Evolutionary conservation across 2,797 vertebrate species (phyloP), one percentile per base, ranked within the genome.

Genomic region (Parambassis ranga): DNA sequence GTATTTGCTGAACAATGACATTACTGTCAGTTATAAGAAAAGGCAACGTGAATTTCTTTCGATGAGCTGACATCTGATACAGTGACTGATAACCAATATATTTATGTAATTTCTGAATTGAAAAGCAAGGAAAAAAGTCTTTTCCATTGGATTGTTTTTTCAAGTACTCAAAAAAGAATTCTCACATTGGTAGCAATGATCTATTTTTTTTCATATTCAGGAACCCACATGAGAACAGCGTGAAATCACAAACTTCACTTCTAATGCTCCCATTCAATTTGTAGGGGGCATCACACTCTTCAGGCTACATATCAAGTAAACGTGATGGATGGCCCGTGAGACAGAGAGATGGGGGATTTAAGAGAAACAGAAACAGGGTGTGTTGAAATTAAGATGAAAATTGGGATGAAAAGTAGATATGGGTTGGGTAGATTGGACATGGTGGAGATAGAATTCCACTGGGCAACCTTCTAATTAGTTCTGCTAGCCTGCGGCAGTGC

Each of bases 381-480:
- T 81, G 76, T 85, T 82, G 71, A 85, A 90, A 91, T 90, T 85
- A 86, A 77, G 74, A 70, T 73, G 69, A 83, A 89, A 91, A 84
- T 85, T 84, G 76, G 74, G 70, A 64, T 77, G 59, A 75, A 77
- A 81, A 48, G 52, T 59, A 63, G 43, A 81, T 86, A 82, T 46
- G 68, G 58, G 76, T 46, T 58, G 36, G 28, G 49, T 69, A 71
- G 52, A 68, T 82, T 83, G 86, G 79, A 84, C 62, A 83, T 30
- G 73, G 71, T 65, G 83, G 69, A 83, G 71, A 69, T 81, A 71
- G 83, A 90, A 92, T 92, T 92, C 92, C 91, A 76, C 74, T 68
- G 90, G 90, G 91, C 82, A 81, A 90, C 78, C 86, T 87, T 86
- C 90, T 92, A 93, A 93, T 94, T 92, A 92, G 89, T 87, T 90